phyloP scores from a whole-genome alignment of 2,797 vertebrate species.

The Pangasius krempfi region DNA sequence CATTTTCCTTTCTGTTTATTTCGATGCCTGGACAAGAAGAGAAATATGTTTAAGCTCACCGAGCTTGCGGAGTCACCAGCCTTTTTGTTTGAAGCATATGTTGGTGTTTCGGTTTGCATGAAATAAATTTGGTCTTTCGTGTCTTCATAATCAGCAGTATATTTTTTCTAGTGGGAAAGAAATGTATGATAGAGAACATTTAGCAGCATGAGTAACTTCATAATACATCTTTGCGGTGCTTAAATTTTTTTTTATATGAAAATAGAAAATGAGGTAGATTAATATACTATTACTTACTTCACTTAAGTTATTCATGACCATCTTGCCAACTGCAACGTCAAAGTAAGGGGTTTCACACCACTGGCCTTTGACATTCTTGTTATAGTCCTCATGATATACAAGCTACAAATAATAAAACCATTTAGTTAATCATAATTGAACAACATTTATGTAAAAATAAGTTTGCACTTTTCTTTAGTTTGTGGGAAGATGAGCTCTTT shows the following conservation, averaged over 20 bases:
- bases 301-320: conserved; percentile 92
- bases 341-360: conserved; percentile 98
- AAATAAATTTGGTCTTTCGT: conserved; percentile 96
- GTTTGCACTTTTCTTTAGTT: neutral
- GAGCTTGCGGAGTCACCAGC: conserved; percentile 82
- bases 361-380: conserved; percentile 91
- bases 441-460: neutral
- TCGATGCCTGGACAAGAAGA: neutral
- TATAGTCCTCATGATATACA: conserved; percentile 92
- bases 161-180: conserved; percentile 81
- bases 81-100: conserved; percentile 87
- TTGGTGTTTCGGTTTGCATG: conserved; percentile 96
- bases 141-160: conserved; percentile 86
- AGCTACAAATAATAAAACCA: conserved; percentile 70
- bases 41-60: conserved; percentile 69
- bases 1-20: neutral
- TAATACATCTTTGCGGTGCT: neutral
- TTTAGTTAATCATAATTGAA: neutral
- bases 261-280: neutral
- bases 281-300: conserved; percentile 72
- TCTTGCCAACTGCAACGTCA: conserved; percentile 87
- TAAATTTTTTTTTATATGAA: neutral
- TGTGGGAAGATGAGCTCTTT: neutral
- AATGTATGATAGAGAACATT: conserved; percentile 8
- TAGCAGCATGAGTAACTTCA: neutral